Percentiles rank a stretch among this genome's conserved stretches.
Conservation (phyloP, 2,888 invertebrate species). For the Pediacus dermestoides region DNA sequence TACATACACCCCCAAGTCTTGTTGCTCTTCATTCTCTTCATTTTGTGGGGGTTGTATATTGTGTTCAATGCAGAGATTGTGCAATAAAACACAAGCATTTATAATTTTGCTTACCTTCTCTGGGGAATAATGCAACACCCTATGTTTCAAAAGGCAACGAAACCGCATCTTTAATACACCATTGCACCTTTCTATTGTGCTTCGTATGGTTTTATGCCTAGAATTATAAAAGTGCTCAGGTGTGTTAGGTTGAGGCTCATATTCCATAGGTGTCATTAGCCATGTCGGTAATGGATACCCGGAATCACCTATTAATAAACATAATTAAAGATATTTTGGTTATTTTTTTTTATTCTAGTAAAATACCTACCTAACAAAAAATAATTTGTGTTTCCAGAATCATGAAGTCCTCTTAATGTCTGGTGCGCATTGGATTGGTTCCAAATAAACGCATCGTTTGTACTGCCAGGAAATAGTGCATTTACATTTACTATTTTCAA, state of each 20-base stretch:
- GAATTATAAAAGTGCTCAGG: slow-evolving; percentile 10
- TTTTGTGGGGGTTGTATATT: neutral
- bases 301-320: no score
- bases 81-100: slow-evolving; percentile 24
- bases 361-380: no score
- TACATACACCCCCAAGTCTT: no score
- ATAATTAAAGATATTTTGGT: no score
- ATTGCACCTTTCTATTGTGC: slow-evolving; percentile 20
- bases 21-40: slow-evolving; percentile 5
- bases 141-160: slow-evolving; percentile 25
- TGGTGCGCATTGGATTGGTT: no score
- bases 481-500: no score
- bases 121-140: slow-evolving; percentile 25
- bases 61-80: slow-evolving; percentile 23
- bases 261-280: slow-evolving; percentile 15
- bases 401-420: no score
- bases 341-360: no score
- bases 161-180: slow-evolving; percentile 26
- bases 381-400: no score
- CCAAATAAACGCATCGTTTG: no score
- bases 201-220: slow-evolving; percentile 7
- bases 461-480: no score
- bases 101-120: slow-evolving; percentile 20
- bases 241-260: neutral
- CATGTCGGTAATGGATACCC: slow-evolving; percentile 16